Percentiles rank a stretch among this genome's conserved stretches.
These are phyloP conservation scores for Nemurella pictetii DNA, from an alignment of 2,888 invertebrate species.

Conservation along the genomic window DNA sequence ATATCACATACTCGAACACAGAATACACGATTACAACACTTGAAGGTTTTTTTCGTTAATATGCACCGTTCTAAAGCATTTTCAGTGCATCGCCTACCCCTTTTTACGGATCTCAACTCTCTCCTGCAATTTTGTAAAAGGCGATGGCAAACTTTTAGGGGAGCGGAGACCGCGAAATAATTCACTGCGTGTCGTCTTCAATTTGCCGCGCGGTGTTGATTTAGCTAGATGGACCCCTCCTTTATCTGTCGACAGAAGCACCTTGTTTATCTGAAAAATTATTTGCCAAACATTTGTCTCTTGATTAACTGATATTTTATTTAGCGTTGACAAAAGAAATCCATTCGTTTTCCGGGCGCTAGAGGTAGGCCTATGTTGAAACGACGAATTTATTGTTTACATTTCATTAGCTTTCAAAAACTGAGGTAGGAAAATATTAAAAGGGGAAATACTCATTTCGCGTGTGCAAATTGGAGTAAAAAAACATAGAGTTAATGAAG, in stretches of 20 bases:
- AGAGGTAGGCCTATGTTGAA: conserved; percentile 2
- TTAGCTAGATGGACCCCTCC: background rate
- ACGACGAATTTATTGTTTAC: conserved; percentile 18
- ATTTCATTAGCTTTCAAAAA: conserved; percentile 14
- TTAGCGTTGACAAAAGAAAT: background rate
- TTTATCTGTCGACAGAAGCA: background rate
- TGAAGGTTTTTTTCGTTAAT: too few relatives aligned
- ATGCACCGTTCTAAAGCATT: too few relatives aligned
- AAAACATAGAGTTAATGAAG: background rate
- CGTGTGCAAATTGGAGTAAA: background rate
- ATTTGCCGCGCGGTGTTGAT: background rate
- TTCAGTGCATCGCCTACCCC: too few relatives aligned
- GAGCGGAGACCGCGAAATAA: background rate
- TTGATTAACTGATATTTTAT: conserved; percentile 25
- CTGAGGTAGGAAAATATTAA: background rate
- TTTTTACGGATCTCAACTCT: too few relatives aligned
- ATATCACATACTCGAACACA: too few relatives aligned
- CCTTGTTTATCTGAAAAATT: background rate
- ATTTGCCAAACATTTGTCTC: conserved; percentile 4
- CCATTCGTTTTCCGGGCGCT: background rate
- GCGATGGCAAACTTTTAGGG: background rate
- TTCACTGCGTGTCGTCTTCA: background rate
- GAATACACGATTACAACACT: too few relatives aligned
- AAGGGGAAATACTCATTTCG: background rate
- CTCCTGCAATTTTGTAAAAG: background rate